Percentiles rank a stretch among this genome's conserved stretches.
phyloP scores from a whole-genome alignment of 2,797 vertebrate genomes.

The Erethizon dorsatum region DNA sequence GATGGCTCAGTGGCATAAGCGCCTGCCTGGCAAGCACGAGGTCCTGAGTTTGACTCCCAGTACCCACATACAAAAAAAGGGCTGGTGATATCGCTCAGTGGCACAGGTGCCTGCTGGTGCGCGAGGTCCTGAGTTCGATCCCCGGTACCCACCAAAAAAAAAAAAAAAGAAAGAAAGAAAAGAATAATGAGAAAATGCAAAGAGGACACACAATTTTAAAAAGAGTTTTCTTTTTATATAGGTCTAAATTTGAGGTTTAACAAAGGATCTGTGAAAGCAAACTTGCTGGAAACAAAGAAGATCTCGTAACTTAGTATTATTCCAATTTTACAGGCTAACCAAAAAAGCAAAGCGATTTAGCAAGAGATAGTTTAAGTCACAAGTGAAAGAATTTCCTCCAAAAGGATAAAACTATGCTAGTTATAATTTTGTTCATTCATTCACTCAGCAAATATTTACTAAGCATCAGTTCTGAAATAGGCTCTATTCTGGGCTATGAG shows the following conservation, averaged over 20 bases:
- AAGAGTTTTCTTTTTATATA: neutral
- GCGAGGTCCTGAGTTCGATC: no score
- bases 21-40: no score
- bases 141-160: no score
- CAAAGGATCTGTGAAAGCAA: neutral
- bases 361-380: neutral
- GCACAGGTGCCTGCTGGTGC: no score
- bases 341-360: neutral
- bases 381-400: neutral
- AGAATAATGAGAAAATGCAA: neutral
- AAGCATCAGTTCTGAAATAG: neutral
- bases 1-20: no score
- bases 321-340: neutral
- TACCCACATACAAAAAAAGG: no score
- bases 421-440: neutral
- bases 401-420: neutral
- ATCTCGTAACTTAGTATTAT: neutral
- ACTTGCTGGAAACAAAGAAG: neutral
- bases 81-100: no score
- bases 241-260: neutral
- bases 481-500: neutral
- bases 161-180: no score
- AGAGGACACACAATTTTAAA: neutral
- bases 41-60: no score
- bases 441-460: neutral